A percentile compares a stretch with the other conserved stretches of the same genome.
Conservation (phyloP, 2,888 invertebrate genomes). For the Drosophila buzzatii region DNA sequence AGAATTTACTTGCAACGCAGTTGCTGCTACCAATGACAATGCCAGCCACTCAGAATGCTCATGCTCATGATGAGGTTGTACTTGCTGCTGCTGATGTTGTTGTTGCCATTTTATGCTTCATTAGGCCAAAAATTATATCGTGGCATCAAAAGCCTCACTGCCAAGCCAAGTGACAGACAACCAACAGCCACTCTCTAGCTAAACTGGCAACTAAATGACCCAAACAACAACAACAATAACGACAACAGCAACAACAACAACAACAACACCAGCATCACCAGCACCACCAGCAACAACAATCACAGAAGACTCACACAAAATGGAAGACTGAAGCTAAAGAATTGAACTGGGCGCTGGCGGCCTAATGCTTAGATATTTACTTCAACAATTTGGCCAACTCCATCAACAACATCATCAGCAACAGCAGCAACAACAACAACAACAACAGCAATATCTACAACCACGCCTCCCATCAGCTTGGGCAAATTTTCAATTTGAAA, state of each 20-base stretch:
- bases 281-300: neutral
- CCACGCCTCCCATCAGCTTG: slow-evolving; percentile 13
- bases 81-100: slow-evolving; percentile 36
- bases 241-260: neutral
- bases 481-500: slow-evolving; percentile 63
- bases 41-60: slow-evolving; percentile 51
- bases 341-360: slow-evolving; percentile 27
- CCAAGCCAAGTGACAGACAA: slow-evolving; percentile 62
- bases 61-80: slow-evolving; percentile 52
- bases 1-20: slow-evolving; percentile 57
- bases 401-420: slow-evolving; percentile 30
- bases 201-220: slow-evolving; percentile 66
- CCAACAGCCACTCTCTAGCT: slow-evolving; percentile 57
- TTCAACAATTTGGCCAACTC: slow-evolving; percentile 45
- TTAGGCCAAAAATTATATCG: slow-evolving; percentile 77
- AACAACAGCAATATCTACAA: slow-evolving; percentile 11
- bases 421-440: neutral
- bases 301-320: slow-evolving; percentile 9
- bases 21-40: slow-evolving; percentile 56
- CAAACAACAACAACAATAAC: slow-evolving; percentile 33
- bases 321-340: slow-evolving; percentile 5
- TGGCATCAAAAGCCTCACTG: slow-evolving; percentile 53
- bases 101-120: slow-evolving; percentile 76
- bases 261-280: neutral
- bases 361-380: slow-evolving; percentile 47